phyloP scores from a whole-genome alignment of 2,888 invertebrate genomes.

The Capitulum mitella region DNA sequence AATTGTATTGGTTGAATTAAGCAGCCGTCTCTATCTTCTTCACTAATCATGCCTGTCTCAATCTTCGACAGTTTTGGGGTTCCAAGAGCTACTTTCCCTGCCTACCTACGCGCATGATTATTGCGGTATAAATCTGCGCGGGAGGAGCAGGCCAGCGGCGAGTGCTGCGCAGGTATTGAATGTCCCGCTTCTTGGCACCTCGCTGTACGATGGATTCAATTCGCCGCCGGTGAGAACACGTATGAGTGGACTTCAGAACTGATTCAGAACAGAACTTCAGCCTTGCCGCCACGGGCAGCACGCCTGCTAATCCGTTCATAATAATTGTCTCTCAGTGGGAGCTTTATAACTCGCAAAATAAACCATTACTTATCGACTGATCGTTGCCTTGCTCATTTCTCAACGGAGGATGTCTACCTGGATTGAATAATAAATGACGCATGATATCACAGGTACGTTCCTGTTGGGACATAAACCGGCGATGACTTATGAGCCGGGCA shows the following conservation, averaged over 20 bases:
- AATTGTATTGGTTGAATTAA: too few relatives aligned
- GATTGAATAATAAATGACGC: slow-evolving; percentile 1
- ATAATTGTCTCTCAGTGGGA: slow-evolving; percentile 10
- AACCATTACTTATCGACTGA: slow-evolving; percentile 6
- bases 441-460: background rate
- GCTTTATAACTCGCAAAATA: background rate
- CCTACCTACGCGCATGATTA: too few relatives aligned
- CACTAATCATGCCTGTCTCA: too few relatives aligned
- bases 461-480: background rate
- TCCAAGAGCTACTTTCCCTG: too few relatives aligned
- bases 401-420: background rate
- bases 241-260: background rate
- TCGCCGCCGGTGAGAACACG: background rate
- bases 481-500: background rate
- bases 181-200: too few relatives aligned
- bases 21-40: too few relatives aligned
- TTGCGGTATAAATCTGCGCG: too few relatives aligned
- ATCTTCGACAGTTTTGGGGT: too few relatives aligned
- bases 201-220: too few relatives aligned
- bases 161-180: too few relatives aligned
- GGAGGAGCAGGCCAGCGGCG: too few relatives aligned
- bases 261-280: too few relatives aligned
- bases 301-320: background rate
- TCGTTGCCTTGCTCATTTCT: background rate
- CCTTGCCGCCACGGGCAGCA: background rate